Evolutionary conservation across 2,113 vertebrate species (phyloP).

Genomic region (Embiotoca jacksoni): DNA sequence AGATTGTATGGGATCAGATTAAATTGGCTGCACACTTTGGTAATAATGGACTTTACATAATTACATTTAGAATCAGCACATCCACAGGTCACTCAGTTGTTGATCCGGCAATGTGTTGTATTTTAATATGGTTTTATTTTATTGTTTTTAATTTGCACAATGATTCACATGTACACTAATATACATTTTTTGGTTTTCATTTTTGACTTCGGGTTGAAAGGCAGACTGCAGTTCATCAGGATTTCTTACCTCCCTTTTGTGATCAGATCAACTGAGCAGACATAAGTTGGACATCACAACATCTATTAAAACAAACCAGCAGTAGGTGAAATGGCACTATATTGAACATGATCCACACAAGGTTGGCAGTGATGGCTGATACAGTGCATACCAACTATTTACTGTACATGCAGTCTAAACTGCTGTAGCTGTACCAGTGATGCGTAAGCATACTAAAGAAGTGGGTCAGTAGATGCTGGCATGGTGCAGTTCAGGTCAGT

Average conservation of each 20-base stretch:
- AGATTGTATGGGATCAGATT: slow-evolving; percentile 9
- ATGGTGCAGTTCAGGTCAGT: slow-evolving; percentile 57
- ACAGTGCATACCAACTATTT: slow-evolving; percentile 3
- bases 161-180: neutral
- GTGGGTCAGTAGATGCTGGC: slow-evolving; percentile 70
- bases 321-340: neutral
- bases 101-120: no score
- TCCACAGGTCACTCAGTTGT: neutral
- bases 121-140: neutral
- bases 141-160: neutral
- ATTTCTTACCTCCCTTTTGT: neutral
- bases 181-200: no score
- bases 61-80: neutral
- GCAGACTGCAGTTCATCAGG: neutral
- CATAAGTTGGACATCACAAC: neutral
- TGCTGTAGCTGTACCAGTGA: slow-evolving; percentile 24
- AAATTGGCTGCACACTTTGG: slow-evolving; percentile 7
- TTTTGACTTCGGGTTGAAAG: no score
- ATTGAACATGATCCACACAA: neutral
- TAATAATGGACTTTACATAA: neutral
- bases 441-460: slow-evolving; percentile 60
- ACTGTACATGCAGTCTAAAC: slow-evolving; percentile 42
- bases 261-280: neutral
- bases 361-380: slow-evolving; percentile 5
- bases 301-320: neutral